A percentile compares a stretch with the other conserved stretches of the same genome.
These are phyloP conservation scores for Takifugu ocellatus DNA, from an alignment of 2,797 vertebrate species.

Conservation along the genomic window DNA sequence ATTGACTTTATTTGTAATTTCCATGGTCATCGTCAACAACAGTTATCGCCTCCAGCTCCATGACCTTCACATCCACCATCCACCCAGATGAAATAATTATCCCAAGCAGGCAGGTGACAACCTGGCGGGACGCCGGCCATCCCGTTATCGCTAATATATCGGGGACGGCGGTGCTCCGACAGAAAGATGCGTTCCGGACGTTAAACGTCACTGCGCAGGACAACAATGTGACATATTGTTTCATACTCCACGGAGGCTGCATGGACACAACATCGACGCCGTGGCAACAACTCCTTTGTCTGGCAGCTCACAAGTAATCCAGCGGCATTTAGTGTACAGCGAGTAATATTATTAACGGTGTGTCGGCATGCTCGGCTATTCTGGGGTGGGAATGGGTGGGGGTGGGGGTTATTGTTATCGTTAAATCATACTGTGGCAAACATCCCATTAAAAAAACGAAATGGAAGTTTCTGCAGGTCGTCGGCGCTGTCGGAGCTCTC, in stretches of 20 bases:
- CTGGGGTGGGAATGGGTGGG: background rate
- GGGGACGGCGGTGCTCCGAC: conserved; percentile 55
- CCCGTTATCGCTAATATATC: conserved; percentile 59
- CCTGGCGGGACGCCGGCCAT: conserved; percentile 57
- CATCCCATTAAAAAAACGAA: too few species aligned
- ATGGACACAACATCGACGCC: conserved; percentile 52
- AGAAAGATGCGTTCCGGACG: conserved; percentile 42
- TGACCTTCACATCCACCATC: conserved; percentile 40
- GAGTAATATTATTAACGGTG: background rate
- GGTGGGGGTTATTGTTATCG: too few species aligned
- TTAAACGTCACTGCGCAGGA: conserved; percentile 44
- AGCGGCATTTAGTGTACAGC: conserved; percentile 44
- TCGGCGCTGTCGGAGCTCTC: too few species aligned
- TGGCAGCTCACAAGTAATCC: conserved; percentile 52
- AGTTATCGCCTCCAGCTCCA: conserved; percentile 44
- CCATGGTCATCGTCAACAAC: conserved; percentile 57
- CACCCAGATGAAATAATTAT: conserved; percentile 39
- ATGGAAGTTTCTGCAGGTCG: too few species aligned
- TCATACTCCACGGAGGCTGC: conserved; percentile 41
- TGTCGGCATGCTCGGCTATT: background rate
- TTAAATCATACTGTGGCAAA: too few species aligned
- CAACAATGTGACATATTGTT: conserved; percentile 58
- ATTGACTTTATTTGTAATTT: conserved; percentile 65
- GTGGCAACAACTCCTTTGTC: conserved; percentile 38
- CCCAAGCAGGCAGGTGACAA: conserved; percentile 36